Conservation (phyloP, 2,888 invertebrate species). For the Drosophila lutescens region DNA sequence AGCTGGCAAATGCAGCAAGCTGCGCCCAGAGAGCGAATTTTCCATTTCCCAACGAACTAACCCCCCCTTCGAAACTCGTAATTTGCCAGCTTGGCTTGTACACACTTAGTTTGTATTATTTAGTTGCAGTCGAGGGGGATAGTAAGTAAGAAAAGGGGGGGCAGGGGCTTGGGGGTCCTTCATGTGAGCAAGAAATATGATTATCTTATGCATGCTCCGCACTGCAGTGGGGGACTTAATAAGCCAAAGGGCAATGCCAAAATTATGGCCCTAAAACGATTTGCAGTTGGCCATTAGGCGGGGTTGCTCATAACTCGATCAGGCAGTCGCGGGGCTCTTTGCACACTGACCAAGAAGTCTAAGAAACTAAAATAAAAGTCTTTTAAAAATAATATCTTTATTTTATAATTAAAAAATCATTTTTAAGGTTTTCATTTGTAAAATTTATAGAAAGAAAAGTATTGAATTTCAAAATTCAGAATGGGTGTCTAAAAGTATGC, state of each 20-base stretch:
- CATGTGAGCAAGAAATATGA: constrained; percentile 70
- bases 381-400: neutral
- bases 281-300: constrained; percentile 31
- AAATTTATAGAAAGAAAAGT: too few species aligned
- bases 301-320: constrained; percentile 9
- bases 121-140: constrained; percentile 55
- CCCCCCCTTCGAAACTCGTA: constrained; percentile 52
- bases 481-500: too few species aligned
- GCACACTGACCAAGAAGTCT: neutral
- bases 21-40: constrained; percentile 48
- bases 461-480: too few species aligned
- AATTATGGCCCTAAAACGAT: constrained; percentile 32
- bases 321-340: neutral
- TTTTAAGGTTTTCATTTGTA: too few species aligned
- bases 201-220: constrained; percentile 74
- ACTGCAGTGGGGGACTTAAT: constrained; percentile 47
- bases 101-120: constrained; percentile 75
- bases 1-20: constrained; percentile 72
- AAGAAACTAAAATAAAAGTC: neutral
- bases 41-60: neutral
- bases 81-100: constrained; percentile 73
- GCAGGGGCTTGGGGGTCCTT: constrained; percentile 17
- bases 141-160: neutral
- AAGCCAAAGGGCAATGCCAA: constrained; percentile 25
- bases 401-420: too few species aligned